Evolutionary conservation across 1,140 invertebrate genomes (phyloP), one percentile per base, ranked within the genome.

Genomic region (Drosophila sulfurigaster): DNA sequence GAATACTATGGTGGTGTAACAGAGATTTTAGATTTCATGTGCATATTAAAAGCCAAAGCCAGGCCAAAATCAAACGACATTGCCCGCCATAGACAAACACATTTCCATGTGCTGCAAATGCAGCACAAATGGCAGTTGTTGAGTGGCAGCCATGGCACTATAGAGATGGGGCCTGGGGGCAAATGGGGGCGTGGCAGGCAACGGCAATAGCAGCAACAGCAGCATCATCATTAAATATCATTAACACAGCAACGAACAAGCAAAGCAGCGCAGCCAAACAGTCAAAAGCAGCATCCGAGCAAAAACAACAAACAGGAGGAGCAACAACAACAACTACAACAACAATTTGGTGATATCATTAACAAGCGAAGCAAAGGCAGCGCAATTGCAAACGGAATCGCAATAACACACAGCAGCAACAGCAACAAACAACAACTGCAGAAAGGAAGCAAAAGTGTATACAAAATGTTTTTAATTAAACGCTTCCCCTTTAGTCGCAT

Each of bases 381-480:
- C 74, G 77, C 77, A 87, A 83, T 82, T 83, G 83, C 82, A 88
- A 87, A 88, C 83, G 83, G 83, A 88, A 79, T 86, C 76, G 82
- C 69, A 87, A 86, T 82, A 87, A 82, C 70, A 85, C 73, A 43
- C 43, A 74, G 45, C 63, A 38, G 1, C 38, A 67, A 3, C 49
- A 69, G 8, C 64, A 64, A 8, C 59, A 67, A 64, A 8, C 59
- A 67, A 59, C 59, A 59, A 13, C 63, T 63, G 66, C 72, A 70
- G 69, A 81, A 72, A 82, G 82, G 83, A 83, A 88, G 83, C 80
- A 88, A 83, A 88, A 88, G 83, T 89, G 85, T 89, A 89, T 88
- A 83, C 85, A 88, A 88, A 88, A 88, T 88, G 85, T 88, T 88
- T 88, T 88, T 88, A 88, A 88, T 88, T 88, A 89, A 88, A 88